A percentile compares a stretch with the other conserved stretches of the same genome.
These are phyloP conservation scores for Scaptodrosophila latifasciaeformis DNA, from an alignment of 2,888 invertebrate species.

Conservation along the genomic window DNA sequence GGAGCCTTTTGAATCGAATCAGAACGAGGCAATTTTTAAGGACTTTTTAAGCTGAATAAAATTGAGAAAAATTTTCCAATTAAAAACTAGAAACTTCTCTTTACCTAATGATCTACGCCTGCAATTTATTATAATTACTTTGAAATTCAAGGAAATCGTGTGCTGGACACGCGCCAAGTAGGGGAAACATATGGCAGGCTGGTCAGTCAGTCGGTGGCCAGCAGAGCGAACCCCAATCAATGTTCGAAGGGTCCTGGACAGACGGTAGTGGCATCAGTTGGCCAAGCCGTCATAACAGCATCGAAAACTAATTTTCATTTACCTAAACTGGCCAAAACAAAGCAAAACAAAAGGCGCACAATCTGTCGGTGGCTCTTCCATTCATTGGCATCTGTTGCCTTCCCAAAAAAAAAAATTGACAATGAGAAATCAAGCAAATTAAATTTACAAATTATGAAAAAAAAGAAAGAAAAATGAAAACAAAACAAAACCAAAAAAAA, in stretches of 20 bases:
- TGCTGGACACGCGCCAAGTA: conserved; percentile 40
- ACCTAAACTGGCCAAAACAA: conserved; percentile 30
- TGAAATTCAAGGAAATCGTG: conserved; percentile 45
- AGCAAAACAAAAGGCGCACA: conserved; percentile 14
- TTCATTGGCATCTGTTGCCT: conserved; percentile 49
- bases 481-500: too few relatives aligned
- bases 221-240: conserved; percentile 46
- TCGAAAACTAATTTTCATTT: conserved; percentile 64
- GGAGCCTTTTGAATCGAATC: too few relatives aligned
- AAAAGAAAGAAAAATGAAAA: too few relatives aligned
- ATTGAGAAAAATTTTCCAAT: too few relatives aligned
- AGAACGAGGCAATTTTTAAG: too few relatives aligned
- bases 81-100: too few relatives aligned
- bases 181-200: conserved; percentile 24
- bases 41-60: too few relatives aligned
- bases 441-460: conserved; percentile 51
- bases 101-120: neutral
- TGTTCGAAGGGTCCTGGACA: conserved; percentile 24
- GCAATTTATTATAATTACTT: conserved; percentile 29
- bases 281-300: conserved; percentile 56
- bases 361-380: neutral
- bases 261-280: conserved; percentile 1
- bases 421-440: conserved; percentile 35
- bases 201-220: conserved; percentile 13
- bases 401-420: conserved; percentile 7